A percentile compares a stretch with the other conserved stretches of the same genome.
phyloP scores from a whole-genome alignment of 2,113 vertebrate genomes.

The Gymnorhina tibicen region DNA sequence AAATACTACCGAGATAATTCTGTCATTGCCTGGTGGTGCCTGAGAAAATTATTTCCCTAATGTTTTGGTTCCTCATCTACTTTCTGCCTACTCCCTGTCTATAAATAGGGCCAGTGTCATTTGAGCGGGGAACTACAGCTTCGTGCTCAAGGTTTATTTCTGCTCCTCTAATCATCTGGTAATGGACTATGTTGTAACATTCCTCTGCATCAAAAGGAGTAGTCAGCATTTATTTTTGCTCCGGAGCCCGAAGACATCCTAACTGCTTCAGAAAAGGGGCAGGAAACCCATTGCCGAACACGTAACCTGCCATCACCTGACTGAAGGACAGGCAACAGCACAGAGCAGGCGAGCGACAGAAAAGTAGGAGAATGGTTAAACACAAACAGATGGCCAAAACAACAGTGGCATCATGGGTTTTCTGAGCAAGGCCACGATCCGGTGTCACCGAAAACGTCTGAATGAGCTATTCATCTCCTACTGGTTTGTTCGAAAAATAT shows the following conservation, averaged over 20 bases:
- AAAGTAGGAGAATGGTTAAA: background rate
- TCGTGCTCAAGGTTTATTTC: constrained; percentile 45
- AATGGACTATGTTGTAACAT: constrained; percentile 36
- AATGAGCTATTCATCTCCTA: background rate
- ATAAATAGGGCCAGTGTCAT: constrained; percentile 49
- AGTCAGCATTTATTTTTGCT: constrained; percentile 39
- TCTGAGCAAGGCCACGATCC: background rate
- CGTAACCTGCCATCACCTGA: background rate
- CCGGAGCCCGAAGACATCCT: background rate
- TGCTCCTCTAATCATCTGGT: constrained; percentile 44
- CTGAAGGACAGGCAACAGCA: background rate
- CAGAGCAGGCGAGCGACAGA: background rate
- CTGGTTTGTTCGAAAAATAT: accelerated
- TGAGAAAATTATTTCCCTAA: constrained; percentile 54
- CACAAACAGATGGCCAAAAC: background rate
- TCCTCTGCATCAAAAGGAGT: background rate
- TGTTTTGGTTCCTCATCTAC: constrained; percentile 39
- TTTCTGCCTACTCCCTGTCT: constrained; percentile 9
- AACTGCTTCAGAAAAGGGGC: background rate
- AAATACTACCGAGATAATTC: constrained; percentile 57
- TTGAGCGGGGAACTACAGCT: constrained; percentile 23
- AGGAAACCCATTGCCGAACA: background rate
- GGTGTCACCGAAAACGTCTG: background rate
- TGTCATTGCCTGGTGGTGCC: constrained; percentile 51
- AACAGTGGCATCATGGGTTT: background rate